A percentile compares a stretch with the other conserved stretches of the same genome.
phyloP scores from a whole-genome alignment of 2,113 vertebrate genomes.

The Melanerpes formicivorus region DNA sequence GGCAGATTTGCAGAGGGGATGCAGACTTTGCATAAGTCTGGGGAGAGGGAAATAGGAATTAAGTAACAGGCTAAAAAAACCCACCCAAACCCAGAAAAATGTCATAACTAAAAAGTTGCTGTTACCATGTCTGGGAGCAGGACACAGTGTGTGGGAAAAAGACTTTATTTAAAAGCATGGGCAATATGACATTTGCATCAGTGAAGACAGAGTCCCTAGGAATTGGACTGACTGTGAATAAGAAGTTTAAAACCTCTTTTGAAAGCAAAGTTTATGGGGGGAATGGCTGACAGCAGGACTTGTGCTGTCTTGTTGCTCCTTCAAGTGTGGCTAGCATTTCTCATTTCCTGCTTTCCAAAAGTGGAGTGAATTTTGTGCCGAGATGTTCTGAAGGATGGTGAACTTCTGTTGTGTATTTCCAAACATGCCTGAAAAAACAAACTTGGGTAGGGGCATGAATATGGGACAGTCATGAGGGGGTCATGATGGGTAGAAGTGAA shows the following conservation, averaged over 20 bases:
- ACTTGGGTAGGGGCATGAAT: background rate
- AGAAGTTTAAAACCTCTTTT: background rate
- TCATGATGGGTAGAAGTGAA: background rate
- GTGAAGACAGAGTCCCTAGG: fast-evolving
- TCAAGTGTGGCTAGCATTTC: background rate
- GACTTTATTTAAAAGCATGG: background rate
- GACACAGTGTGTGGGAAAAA: background rate
- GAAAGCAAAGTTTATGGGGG: background rate
- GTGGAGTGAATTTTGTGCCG: background rate
- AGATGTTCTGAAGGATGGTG: background rate
- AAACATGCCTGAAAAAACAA: background rate
- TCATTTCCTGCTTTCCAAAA: background rate
- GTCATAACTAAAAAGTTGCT: background rate
- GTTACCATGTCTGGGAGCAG: background rate
- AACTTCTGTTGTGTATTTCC: background rate
- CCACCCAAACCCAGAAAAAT: background rate
- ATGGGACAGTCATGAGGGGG: background rate
- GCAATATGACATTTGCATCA: background rate
- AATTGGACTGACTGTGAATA: background rate
- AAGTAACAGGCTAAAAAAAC: background rate
- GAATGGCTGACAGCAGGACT: background rate
- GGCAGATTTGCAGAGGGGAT: background rate
- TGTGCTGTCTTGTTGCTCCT: background rate
- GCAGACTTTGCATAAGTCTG: background rate
- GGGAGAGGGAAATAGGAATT: background rate